Evolutionary conservation across 2,888 invertebrate species (phyloP).

Genomic region (Acleris laterana): DNA sequence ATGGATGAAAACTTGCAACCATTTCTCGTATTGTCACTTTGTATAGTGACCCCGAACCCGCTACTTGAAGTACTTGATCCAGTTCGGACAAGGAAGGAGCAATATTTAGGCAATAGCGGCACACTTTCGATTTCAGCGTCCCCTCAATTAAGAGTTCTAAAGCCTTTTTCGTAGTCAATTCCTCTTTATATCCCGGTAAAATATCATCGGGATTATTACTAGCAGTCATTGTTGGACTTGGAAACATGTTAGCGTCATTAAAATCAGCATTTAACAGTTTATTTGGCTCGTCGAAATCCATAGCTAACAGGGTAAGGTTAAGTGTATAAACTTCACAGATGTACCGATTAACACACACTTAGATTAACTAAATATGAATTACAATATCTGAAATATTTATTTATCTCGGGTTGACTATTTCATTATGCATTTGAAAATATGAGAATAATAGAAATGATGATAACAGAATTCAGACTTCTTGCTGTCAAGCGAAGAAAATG

Average conservation of each 20-base stretch:
- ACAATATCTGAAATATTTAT: not conserved
- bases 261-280: constrained; percentile 16
- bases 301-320: constrained; percentile 27
- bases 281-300: constrained; percentile 29
- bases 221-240: not conserved
- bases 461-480: constrained; percentile 15
- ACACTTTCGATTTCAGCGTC: constrained; percentile 61
- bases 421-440: not conserved
- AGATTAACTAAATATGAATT: not conserved
- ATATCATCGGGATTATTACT: not conserved
- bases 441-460: constrained; percentile 1
- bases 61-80: constrained; percentile 66
- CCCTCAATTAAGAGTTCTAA: constrained; percentile 65
- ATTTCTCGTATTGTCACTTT: constrained; percentile 70
- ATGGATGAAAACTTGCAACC: constrained; percentile 72
- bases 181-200: constrained; percentile 34
- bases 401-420: not conserved
- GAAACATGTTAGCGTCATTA: constrained; percentile 4
- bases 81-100: constrained; percentile 59
- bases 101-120: constrained; percentile 67
- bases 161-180: constrained; percentile 65
- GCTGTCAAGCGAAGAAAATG: constrained; percentile 37
- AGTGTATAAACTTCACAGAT: constrained; percentile 5
- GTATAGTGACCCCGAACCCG: constrained; percentile 57
- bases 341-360: constrained; percentile 5